Percentiles rank a stretch among this genome's conserved stretches.
phyloP scores from a whole-genome alignment of 2,113 vertebrate species.

The Gavia stellata region DNA sequence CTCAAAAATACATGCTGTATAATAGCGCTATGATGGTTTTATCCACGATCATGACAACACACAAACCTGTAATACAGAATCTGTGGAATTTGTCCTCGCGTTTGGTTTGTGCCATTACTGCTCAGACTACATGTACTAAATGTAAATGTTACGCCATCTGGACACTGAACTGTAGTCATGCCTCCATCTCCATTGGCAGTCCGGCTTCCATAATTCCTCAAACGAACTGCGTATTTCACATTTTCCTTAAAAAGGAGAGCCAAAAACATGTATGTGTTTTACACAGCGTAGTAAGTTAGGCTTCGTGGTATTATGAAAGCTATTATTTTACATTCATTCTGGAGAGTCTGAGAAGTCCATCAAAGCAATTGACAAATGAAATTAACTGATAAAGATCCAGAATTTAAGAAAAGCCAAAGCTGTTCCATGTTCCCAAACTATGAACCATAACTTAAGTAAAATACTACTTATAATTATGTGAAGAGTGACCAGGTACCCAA shows the following conservation, averaged over 20 bases:
- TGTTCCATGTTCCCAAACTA: neutral
- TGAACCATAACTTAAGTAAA: rapidly evolving
- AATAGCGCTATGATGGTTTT: neutral
- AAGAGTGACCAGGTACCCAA: neutral
- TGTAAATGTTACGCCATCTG: constrained; percentile 91
- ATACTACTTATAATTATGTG: neutral
- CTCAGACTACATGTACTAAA: constrained; percentile 97
- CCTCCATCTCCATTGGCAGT: constrained; percentile 98
- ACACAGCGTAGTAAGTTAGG: no score
- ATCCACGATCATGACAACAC: neutral
- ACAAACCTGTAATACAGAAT: constrained; percentile 95
- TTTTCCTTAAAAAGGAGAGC: constrained; percentile 79
- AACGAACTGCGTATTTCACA: constrained; percentile 93
- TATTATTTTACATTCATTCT: neutral
- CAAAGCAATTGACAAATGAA: neutral
- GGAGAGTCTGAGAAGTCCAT: neutral
- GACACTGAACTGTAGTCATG: constrained; percentile 96
- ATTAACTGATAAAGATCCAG: neutral
- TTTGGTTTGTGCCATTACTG: constrained; percentile 99
- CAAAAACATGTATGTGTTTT: no score
- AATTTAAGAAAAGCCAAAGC: neutral
- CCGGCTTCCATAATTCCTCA: constrained; percentile 96
- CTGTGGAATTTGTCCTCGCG: constrained; percentile 95
- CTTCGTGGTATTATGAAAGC: neutral
- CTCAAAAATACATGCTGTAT: neutral